Conservation (phyloP, 2,113 vertebrate genomes). For the Corvus cornix region DNA sequence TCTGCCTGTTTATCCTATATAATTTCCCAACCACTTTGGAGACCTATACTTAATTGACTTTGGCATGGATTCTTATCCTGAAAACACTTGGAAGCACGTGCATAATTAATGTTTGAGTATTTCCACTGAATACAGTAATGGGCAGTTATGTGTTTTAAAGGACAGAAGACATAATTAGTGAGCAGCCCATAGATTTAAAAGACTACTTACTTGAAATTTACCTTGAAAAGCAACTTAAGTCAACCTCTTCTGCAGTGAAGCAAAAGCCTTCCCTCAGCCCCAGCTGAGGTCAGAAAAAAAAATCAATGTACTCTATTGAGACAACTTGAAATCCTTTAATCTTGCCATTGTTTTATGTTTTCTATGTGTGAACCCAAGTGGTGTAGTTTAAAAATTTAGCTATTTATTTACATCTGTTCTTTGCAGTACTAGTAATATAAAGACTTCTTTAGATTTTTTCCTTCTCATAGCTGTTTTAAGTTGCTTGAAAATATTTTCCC, state of each 20-base stretch:
- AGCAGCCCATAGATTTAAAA: constrained; percentile 4
- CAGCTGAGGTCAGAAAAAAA: background rate
- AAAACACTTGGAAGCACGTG: constrained; percentile 34
- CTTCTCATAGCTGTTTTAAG: background rate
- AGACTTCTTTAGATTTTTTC: background rate
- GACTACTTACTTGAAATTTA: background rate
- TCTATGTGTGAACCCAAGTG: background rate
- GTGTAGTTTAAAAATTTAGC: background rate
- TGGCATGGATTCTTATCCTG: constrained; percentile 8
- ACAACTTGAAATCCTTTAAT: background rate
- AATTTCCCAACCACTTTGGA: constrained; percentile 47
- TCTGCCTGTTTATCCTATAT: constrained; percentile 27
- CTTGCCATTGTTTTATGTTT: background rate
- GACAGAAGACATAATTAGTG: constrained; percentile 3
- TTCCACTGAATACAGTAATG: constrained; percentile 5
- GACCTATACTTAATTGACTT: constrained; percentile 25
- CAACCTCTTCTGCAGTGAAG: background rate
- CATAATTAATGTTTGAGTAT: constrained; percentile 27
- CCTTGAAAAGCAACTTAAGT: background rate
- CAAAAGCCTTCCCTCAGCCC: background rate
- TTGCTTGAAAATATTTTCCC: background rate
- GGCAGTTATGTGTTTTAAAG: constrained; percentile 2
- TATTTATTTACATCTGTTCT: background rate
- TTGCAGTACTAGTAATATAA: background rate
- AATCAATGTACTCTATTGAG: background rate